Evolutionary conservation across 2,888 invertebrate genomes (phyloP).

Genomic region (Metallyticus violacea): DNA sequence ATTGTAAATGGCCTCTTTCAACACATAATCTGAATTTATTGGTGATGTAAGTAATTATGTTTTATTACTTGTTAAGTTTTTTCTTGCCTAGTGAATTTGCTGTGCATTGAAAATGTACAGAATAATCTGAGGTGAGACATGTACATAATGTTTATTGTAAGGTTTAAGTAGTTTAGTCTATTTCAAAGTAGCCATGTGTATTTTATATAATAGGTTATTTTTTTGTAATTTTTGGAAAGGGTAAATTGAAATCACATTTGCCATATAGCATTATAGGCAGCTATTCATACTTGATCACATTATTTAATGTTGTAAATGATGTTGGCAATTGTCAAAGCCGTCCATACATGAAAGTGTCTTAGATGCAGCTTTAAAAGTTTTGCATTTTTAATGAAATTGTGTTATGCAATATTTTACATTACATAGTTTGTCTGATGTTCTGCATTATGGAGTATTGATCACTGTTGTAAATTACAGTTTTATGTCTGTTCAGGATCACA

Average conservation of each 20-base stretch:
- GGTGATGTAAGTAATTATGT: neutral
- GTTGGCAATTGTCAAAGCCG: neutral
- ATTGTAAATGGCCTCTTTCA: neutral
- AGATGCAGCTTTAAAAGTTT: neutral
- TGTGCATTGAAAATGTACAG: neutral
- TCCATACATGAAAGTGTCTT: neutral
- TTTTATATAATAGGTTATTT: neutral
- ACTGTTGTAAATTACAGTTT: neutral
- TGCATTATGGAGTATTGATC: neutral
- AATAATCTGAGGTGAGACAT: neutral
- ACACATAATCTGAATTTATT: neutral
- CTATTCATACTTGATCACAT: neutral
- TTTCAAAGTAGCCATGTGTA: neutral
- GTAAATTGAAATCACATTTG: neutral
- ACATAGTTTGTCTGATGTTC: neutral
- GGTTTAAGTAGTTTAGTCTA: neutral
- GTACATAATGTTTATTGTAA: neutral
- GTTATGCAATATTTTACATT: neutral
- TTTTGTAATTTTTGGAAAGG: neutral
- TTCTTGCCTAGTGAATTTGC: neutral
- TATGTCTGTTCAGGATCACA: neutral
- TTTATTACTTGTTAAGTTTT: neutral
- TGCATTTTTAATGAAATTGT: neutral
- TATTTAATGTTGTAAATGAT: neutral
- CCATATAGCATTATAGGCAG: neutral